Evolutionary conservation across 2,888 invertebrate genomes (phyloP).

Genomic region (Neria commutata): DNA sequence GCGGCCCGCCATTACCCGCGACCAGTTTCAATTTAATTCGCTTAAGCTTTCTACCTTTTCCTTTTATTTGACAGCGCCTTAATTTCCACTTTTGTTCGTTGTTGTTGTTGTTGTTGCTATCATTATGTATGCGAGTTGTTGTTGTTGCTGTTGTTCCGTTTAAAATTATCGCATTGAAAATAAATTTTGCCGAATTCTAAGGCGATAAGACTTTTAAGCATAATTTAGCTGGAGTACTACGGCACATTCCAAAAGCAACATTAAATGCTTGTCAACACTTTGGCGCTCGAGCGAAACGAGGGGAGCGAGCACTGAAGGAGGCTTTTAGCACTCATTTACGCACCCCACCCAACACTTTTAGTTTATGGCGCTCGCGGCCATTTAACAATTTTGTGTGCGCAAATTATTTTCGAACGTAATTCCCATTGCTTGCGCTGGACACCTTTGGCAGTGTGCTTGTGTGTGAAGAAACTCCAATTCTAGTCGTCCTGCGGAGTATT

Average conservation of each 20-base stretch:
- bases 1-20: too few relatives aligned
- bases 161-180: conserved; percentile 46
- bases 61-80: background rate
- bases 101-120: too few relatives aligned
- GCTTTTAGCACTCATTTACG: background rate
- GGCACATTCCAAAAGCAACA: background rate
- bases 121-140: too few relatives aligned
- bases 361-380: background rate
- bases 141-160: too few relatives aligned
- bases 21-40: too few relatives aligned
- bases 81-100: background rate
- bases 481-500: background rate
- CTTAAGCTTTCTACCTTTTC: background rate
- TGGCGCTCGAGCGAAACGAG: background rate
- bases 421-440: background rate
- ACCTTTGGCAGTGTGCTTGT: background rate
- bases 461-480: background rate
- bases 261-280: background rate
- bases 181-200: conserved; percentile 37
- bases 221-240: background rate
- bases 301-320: too few relatives aligned
- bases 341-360: background rate
- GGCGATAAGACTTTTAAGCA: background rate
- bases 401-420: background rate
- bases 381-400: background rate